A percentile compares a stretch with the other conserved stretches of the same genome.
Conservation (phyloP, 2,888 invertebrate species). For the Tachina lurida region DNA sequence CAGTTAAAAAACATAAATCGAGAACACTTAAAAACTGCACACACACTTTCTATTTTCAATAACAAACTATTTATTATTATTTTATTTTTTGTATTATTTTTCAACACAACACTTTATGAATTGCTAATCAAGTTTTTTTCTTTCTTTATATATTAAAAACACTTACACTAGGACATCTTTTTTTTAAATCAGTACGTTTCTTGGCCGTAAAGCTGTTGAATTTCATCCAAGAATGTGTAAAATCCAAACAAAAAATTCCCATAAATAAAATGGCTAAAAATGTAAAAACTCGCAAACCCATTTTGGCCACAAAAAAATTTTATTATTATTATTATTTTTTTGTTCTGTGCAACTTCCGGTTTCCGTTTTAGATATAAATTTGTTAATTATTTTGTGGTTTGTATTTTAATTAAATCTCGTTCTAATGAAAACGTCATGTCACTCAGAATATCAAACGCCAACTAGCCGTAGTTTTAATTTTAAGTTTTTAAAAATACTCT, state of each 20-base stretch:
- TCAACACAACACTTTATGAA: constrained; percentile 47
- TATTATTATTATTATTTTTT: no score
- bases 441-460: constrained; percentile 58
- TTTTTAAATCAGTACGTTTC: constrained; percentile 77
- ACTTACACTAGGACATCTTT: constrained; percentile 78
- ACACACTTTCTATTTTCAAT: constrained; percentile 68
- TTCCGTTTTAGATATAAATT: constrained; percentile 47
- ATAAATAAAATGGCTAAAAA: constrained; percentile 41
- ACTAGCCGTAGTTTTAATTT: constrained; percentile 57
- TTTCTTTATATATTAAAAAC: background rate
- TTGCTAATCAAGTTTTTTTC: constrained; percentile 32
- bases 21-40: constrained; percentile 63
- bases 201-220: constrained; percentile 76
- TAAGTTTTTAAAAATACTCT: constrained; percentile 45
- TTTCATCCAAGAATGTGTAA: constrained; percentile 75
- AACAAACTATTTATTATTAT: background rate
- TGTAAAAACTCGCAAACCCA: constrained; percentile 28
- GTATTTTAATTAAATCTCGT: constrained; percentile 11
- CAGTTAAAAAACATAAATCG: constrained; percentile 48
- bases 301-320: background rate
- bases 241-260: constrained; percentile 63
- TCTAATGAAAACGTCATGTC: constrained; percentile 56
- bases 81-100: background rate
- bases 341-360: constrained; percentile 60
- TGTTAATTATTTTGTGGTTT: constrained; percentile 1